A percentile compares a stretch with the other conserved stretches of the same genome.
These are phyloP conservation scores for Leuciscus waleckii DNA, from an alignment of 2,797 vertebrate species.

Conservation along the genomic window DNA sequence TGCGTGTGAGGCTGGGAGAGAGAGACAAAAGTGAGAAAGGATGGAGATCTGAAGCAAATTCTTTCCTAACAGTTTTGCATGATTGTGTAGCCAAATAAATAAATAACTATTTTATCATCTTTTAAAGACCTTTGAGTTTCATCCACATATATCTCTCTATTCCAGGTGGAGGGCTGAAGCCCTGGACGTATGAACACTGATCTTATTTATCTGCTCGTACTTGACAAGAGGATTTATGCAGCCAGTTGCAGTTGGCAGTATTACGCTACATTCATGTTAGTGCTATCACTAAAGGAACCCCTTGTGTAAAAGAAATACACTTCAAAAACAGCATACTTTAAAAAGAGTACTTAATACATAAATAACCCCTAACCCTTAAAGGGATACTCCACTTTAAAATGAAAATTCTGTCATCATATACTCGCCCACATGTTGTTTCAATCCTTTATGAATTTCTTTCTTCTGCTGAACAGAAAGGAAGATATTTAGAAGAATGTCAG, in stretches of 20 bases:
- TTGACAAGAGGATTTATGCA: not conserved
- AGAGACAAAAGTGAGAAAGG: not conserved
- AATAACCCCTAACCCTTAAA: too few relatives aligned
- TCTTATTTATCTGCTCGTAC: not conserved
- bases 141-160: constrained; percentile 62
- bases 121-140: constrained; percentile 62
- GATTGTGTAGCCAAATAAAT: constrained; percentile 57
- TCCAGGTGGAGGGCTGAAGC: constrained; percentile 15
- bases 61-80: constrained; percentile 40
- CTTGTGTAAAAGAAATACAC: not conserved
- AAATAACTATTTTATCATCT: constrained; percentile 68
- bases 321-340: not conserved
- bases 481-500: too few relatives aligned
- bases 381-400: too few relatives aligned
- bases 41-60: constrained; percentile 47
- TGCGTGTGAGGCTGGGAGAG: not conserved
- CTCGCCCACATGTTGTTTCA: too few relatives aligned
- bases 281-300: not conserved
- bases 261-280: not conserved
- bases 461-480: too few relatives aligned
- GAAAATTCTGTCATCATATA: too few relatives aligned
- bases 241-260: not conserved
- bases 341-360: not conserved
- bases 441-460: too few relatives aligned
- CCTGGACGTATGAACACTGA: not conserved